Conservation (phyloP, 2,888 invertebrate genomes). For the Cheilosia variabilis region DNA sequence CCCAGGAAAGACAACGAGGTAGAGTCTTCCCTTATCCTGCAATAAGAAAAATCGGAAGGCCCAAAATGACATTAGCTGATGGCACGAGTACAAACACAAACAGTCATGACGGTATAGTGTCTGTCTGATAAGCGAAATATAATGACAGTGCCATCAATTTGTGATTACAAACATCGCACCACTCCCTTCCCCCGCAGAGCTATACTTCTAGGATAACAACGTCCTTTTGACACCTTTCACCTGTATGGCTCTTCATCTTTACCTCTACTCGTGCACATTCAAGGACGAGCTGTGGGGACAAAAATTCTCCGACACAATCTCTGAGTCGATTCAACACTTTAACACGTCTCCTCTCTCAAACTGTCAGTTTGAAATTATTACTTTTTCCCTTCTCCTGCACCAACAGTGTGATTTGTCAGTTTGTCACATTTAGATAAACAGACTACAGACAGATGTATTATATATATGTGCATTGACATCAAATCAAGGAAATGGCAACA, state of each 20-base stretch:
- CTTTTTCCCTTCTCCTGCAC: not conserved
- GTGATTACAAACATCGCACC: slow-evolving; percentile 1
- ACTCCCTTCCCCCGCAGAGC: not conserved
- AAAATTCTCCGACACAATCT: slow-evolving; percentile 14
- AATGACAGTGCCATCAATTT: slow-evolving; percentile 40
- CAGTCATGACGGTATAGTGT: slow-evolving; percentile 5
- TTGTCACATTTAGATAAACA: slow-evolving; percentile 23
- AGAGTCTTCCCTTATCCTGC: not conserved
- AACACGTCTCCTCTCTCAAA: slow-evolving; percentile 26
- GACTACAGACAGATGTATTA: slow-evolving; percentile 1
- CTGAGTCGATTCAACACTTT: slow-evolving; percentile 43
- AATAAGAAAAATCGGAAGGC: slow-evolving; percentile 11
- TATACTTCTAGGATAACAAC: not conserved
- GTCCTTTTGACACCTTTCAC: slow-evolving; percentile 37
- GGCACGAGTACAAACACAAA: not conserved
- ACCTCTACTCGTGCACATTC: slow-evolving; percentile 9
- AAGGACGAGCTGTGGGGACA: not conserved
- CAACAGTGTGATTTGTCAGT: slow-evolving; percentile 42
- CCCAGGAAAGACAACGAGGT: not conserved
- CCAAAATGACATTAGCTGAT: slow-evolving; percentile 29
- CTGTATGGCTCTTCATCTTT: slow-evolving; percentile 16
- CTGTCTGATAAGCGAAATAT: slow-evolving; percentile 30
- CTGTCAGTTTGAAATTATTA: slow-evolving; percentile 46
- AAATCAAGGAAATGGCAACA: slow-evolving; percentile 40
- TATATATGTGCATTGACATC: slow-evolving; percentile 14